Percentiles rank a stretch among this genome's conserved stretches.
Conservation (phyloP, 2,888 invertebrate species). For the Agonopterix arenella region DNA sequence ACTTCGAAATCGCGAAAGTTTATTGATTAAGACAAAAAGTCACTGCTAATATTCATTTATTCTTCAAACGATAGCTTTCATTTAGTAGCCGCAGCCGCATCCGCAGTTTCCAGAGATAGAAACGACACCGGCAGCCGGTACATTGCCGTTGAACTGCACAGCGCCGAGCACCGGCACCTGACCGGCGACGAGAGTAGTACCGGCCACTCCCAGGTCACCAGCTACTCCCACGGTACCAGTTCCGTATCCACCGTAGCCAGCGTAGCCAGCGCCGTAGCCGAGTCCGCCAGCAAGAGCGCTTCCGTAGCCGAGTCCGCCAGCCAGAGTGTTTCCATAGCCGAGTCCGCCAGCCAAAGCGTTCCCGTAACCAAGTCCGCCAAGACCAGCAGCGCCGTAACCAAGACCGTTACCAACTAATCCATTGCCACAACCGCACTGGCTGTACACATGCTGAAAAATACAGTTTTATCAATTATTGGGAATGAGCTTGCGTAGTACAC, state of each 20-base stretch:
- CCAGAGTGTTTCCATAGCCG: neutral
- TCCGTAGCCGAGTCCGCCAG: neutral
- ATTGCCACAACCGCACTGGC: conserved; percentile 3
- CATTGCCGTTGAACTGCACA: conserved; percentile 18
- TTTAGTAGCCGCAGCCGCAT: conserved; percentile 11
- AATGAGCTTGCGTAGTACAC: too few species aligned
- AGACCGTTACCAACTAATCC: neutral
- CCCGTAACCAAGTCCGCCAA: neutral
- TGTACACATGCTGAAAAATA: conserved; percentile 6
- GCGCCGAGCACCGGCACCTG: conserved; percentile 31
- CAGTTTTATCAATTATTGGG: neutral
- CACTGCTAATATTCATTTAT: too few species aligned
- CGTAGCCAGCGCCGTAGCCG: conserved; percentile 14
- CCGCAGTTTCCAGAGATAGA: conserved; percentile 16
- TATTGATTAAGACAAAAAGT: too few species aligned
- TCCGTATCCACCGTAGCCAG: conserved; percentile 23
- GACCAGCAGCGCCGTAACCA: neutral
- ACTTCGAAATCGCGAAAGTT: too few species aligned
- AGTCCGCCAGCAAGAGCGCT: neutral
- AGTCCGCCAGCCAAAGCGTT: neutral
- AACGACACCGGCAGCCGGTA: conserved; percentile 9
- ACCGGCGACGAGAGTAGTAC: conserved; percentile 21
- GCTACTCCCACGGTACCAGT: conserved; percentile 23
- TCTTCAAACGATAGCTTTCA: too few species aligned
- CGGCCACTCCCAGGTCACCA: conserved; percentile 26